Base-by-base conservation (phyloP, 2,797 vertebrate species). In the Sciurus carolinensis region DNA sequence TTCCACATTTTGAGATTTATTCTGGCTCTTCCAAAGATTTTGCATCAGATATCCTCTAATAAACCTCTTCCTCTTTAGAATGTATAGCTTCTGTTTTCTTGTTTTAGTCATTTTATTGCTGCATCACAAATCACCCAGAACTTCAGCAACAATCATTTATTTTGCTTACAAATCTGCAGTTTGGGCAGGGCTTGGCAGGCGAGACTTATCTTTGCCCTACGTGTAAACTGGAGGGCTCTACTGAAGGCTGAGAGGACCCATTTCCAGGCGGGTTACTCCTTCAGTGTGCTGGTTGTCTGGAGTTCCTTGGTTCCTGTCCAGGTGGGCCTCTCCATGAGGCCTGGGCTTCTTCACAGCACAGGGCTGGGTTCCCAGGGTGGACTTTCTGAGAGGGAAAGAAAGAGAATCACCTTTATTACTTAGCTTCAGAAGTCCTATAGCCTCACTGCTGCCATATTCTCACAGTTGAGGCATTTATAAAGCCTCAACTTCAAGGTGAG, bases 1-100 rank as follows among this genome's bases (percentile, higher is more conserved):
- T 69, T 57, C 91, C 62, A 80, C 22, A 75, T 85, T 85, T 50
- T 82, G 69, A 42, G 22, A 76, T 67, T 94, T 26, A 69, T 91
- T 84, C 14, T 44, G 88, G n/a, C 17, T 69, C 33, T 89, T 81
- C 36, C 33, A 77, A 82, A 82, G 36, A 44, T 77, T 72, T 82
- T 77, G 1, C 69, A 47, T 36, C 39, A 42, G 11, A 33, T 92
- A 52, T 59, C 57, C 28, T 86, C 28, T 76, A 57, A 54, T 95
- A 89, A 92, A 75, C 30, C 36, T 92, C 69, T 90, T 89, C 26
- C 66, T 94, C 28, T 90, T 92, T 69, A 80, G 83, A 82, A 94
- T 81, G 47, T 24, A 59, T 50, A 57, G 42, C 86, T 90, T 94
- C 36, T 92, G 14, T 82, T 47, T 90, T 59, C 54, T 77, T 92